phyloP scores from a whole-genome alignment of 2,113 vertebrate genomes.

The Dendrocopos noguchii region DNA sequence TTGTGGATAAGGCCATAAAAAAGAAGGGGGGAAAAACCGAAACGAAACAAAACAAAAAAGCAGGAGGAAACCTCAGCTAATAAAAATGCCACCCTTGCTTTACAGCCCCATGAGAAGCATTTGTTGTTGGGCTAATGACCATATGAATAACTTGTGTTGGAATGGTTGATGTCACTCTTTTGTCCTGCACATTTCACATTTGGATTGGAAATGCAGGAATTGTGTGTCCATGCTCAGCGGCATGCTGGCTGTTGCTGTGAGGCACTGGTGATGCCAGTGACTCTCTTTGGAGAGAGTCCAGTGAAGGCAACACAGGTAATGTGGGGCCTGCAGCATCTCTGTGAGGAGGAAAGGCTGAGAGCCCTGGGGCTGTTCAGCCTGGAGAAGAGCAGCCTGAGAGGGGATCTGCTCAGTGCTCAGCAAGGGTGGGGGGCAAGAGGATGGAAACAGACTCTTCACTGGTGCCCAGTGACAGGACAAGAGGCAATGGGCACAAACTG shows the following conservation, averaged over 20 bases:
- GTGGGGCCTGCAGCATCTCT: too few species aligned
- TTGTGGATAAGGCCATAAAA: constrained; percentile 62
- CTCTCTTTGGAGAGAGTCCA: too few species aligned
- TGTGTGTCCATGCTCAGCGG: neutral
- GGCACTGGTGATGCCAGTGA: accelerated
- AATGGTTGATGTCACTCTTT: neutral
- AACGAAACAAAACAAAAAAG: neutral
- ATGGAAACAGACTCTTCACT: too few species aligned
- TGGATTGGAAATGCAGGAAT: accelerated
- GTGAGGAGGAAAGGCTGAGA: too few species aligned
- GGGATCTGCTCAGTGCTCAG: too few species aligned
- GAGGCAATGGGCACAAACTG: too few species aligned
- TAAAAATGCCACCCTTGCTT: constrained; percentile 58
- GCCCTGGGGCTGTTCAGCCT: too few species aligned
- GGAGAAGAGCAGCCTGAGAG: too few species aligned
- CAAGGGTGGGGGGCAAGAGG: too few species aligned
- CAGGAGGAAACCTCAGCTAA: constrained; percentile 62
- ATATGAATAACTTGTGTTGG: neutral
- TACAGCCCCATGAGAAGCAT: neutral
- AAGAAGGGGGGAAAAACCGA: neutral
- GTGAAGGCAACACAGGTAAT: too few species aligned
- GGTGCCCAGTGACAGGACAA: too few species aligned
- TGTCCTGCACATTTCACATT: accelerated
- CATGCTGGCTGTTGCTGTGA: too few species aligned
- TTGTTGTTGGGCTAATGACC: neutral